A percentile compares a stretch with the other conserved stretches of the same genome.
These are phyloP conservation scores for Mormyrops attenuatus DNA, from an alignment of 2,797 vertebrate genomes.

Conservation along the genomic window DNA sequence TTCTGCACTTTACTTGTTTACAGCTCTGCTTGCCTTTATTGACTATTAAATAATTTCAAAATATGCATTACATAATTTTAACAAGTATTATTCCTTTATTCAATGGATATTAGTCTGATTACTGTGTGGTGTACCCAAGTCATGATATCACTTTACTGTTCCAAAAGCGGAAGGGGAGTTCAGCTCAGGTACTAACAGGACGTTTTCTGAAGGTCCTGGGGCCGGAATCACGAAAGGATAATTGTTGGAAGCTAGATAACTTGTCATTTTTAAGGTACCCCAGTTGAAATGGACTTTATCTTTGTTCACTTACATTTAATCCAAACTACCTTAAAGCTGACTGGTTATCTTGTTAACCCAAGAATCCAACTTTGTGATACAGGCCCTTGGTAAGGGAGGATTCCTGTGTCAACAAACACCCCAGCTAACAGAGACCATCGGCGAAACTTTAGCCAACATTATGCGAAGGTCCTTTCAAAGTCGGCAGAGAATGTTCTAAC, in stretches of 20 bases:
- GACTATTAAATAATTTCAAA: not conserved
- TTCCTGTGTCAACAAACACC: not conserved
- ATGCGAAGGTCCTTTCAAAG: not conserved
- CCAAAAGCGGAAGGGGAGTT: not conserved
- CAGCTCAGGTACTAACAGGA: not conserved
- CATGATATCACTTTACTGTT: not conserved
- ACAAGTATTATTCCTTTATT: not conserved
- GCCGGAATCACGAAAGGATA: not conserved
- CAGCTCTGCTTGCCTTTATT: not conserved
- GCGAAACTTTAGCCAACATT: not conserved
- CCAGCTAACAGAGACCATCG: not conserved
- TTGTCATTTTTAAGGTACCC: too few relatives aligned
- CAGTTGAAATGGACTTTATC: too few relatives aligned
- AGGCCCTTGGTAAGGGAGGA: not conserved
- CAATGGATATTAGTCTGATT: not conserved
- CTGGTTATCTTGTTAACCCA: not conserved
- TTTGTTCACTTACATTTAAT: not conserved
- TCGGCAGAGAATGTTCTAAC: not conserved
- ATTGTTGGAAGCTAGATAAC: not conserved
- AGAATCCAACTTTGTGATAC: not conserved
- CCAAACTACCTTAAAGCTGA: not conserved
- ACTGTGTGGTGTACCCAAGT: not conserved
- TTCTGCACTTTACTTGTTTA: not conserved
- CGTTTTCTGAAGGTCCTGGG: not conserved
- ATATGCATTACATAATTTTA: not conserved